phyloP scores from a whole-genome alignment of 2,888 invertebrate genomes.

The Xestobium rufovillosum region DNA sequence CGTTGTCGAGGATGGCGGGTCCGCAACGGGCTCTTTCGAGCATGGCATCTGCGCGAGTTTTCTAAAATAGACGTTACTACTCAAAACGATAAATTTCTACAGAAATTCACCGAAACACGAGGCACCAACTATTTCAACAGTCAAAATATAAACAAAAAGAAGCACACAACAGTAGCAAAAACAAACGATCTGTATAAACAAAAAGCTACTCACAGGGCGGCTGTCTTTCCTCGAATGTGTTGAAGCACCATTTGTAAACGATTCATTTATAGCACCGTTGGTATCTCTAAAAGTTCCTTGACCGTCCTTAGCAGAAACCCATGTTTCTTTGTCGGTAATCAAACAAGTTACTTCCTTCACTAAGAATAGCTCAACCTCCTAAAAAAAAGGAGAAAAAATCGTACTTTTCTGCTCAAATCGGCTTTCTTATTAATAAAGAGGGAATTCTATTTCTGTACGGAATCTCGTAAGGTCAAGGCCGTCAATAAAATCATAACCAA shows the following conservation, averaged over 20 bases:
- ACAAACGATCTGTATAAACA: too few species aligned
- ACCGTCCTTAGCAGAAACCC: conserved; percentile 27
- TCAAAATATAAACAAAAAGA: too few species aligned
- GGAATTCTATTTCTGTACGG: too few species aligned
- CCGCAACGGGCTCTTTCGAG: conserved; percentile 58
- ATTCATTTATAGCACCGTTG: conserved; percentile 20
- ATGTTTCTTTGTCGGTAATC: conserved; percentile 44
- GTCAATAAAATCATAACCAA: too few species aligned
- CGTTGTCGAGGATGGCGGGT: conserved; percentile 28
- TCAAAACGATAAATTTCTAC: neutral
- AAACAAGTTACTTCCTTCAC: conserved; percentile 54
- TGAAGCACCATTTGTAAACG: conserved; percentile 14
- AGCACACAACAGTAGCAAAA: too few species aligned
- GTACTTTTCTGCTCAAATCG: too few species aligned
- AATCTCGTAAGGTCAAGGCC: too few species aligned
- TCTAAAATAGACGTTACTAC: conserved; percentile 40
- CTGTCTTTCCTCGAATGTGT: conserved; percentile 18
- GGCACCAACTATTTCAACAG: too few species aligned
- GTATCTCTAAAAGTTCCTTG: conserved; percentile 25
- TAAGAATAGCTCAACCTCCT: conserved; percentile 57
- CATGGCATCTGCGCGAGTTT: conserved; percentile 73
- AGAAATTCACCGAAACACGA: too few species aligned
- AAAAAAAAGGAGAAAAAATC: too few species aligned
- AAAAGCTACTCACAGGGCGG: conserved; percentile 20
- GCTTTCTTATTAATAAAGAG: too few species aligned